These are phyloP conservation scores for Trachemys scripta DNA, from an alignment of 2,113 vertebrate genomes.

Conservation along the genomic window DNA sequence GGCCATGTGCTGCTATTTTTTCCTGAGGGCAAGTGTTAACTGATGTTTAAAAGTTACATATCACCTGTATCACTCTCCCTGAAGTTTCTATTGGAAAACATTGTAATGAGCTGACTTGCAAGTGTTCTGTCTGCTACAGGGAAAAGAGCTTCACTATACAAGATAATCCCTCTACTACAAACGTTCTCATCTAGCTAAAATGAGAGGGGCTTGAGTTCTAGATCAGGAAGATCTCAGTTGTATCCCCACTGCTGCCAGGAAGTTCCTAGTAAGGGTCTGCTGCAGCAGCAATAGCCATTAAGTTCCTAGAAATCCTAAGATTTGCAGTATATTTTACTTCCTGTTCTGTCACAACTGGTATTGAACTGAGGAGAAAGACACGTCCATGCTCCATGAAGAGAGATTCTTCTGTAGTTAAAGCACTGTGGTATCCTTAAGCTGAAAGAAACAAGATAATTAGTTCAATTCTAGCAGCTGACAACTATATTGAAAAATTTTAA, in stretches of 20 bases:
- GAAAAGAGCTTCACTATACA: rapidly evolving
- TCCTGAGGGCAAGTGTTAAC: background rate
- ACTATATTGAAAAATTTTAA: background rate
- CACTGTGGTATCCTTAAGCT: background rate
- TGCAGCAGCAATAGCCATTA: background rate
- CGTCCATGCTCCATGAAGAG: rapidly evolving
- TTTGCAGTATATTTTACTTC: background rate
- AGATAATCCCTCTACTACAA: background rate
- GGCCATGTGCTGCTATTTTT: background rate
- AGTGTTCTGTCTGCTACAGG: background rate
- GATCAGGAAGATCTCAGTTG: background rate
- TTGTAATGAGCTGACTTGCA: background rate
- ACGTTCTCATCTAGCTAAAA: background rate
- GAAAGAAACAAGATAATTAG: slow-evolving; percentile 6
- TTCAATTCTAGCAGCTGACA: background rate
- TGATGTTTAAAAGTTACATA: background rate
- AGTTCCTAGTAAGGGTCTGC: background rate
- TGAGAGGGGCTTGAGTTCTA: background rate
- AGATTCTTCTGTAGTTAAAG: background rate
- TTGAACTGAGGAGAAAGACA: background rate
- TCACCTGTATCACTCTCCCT: background rate
- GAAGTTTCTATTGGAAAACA: background rate
- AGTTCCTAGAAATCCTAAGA: background rate
- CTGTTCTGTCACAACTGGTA: background rate
- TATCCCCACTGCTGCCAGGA: background rate